Evolutionary conservation across 1,140 invertebrate species (phyloP), one percentile per base, ranked within the genome.

Genomic region (Cotesia typhae): DNA sequence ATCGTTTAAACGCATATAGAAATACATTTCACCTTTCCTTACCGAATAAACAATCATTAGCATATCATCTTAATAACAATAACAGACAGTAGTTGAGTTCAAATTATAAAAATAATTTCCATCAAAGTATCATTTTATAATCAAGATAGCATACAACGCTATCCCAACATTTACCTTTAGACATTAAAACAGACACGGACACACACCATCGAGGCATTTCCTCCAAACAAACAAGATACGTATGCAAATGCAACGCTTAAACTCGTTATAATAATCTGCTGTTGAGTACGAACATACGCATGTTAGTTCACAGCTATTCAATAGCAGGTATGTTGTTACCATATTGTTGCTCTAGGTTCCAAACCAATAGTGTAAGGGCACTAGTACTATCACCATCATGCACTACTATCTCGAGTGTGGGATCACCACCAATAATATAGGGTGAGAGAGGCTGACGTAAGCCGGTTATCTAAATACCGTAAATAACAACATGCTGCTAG

Each of bases 391-490:
- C 57, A 70, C 57, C 68, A 65, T 52, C 61, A 38, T 66, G 10
- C 12, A 5, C 57, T 53, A 72, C 67, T 77, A 77, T 77, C 76
- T 77, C 72, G 63, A 74, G 67, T 68, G 67, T 78, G 81, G 80
- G 84, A 85, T 85, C 84, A 81, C 73, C 74, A 76, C 77, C 79
- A 80, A 84, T 77, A 59, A 5, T 47, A 7, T 75, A 77, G 80
- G 79, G 81, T 79, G 82, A 79, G 80, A 82, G 80, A 74, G 76
- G 78, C 75, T 77, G 79, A 80, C 79, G 83, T 85, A 85, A 85
- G 82, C 83, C 83, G 82, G 83, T 85, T 85, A 85, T 85, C 84
- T 85, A 85, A 85, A 85, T 85, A 84, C 82, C 83, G 83, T 85
- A 85, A 85, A 84, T 85, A 85, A 85, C 83, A 84, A 84, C 82